Percentiles rank a stretch among this genome's conserved stretches.
Evolutionary conservation across 2,113 vertebrate species (phyloP).

Genomic region (Aythya baeri): DNA sequence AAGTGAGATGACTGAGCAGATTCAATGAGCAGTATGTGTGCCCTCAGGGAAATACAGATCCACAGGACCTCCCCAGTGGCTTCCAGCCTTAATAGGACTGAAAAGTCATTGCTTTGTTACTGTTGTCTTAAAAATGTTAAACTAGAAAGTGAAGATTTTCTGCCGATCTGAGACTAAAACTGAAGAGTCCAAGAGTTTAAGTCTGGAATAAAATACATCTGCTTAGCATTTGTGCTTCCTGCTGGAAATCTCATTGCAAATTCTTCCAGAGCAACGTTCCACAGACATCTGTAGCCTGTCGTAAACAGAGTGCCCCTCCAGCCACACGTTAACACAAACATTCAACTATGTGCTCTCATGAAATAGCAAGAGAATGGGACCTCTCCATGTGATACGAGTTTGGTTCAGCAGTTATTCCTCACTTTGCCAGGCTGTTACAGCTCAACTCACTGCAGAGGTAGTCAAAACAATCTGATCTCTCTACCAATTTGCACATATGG

Average conservation of each 20-base stretch:
- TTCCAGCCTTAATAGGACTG: not conserved
- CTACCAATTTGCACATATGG: not conserved
- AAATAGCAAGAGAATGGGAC: not conserved
- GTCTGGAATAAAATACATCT: conserved; percentile 37
- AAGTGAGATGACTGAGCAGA: not conserved
- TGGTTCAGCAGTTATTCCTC: not conserved
- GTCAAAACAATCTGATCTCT: not conserved
- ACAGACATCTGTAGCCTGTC: not conserved
- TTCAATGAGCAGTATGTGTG: not conserved
- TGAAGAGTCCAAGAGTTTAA: not conserved
- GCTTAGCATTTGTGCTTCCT: conserved; percentile 20
- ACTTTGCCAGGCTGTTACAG: not conserved
- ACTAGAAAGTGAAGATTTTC: not conserved
- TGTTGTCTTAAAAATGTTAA: not conserved
- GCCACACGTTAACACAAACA: not conserved
- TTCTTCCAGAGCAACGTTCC: not conserved
- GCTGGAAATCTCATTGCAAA: conserved; percentile 44
- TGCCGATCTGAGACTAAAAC: not conserved
- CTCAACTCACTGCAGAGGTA: not conserved
- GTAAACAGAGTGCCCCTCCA: not conserved
- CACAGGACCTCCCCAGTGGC: not conserved
- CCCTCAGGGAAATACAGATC: not conserved
- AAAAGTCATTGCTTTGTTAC: not conserved
- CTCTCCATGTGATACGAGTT: not conserved
- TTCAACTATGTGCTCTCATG: not conserved